Evolutionary conservation across 1,140 invertebrate genomes (phyloP).

Genomic region (Forficula auricularia): DNA sequence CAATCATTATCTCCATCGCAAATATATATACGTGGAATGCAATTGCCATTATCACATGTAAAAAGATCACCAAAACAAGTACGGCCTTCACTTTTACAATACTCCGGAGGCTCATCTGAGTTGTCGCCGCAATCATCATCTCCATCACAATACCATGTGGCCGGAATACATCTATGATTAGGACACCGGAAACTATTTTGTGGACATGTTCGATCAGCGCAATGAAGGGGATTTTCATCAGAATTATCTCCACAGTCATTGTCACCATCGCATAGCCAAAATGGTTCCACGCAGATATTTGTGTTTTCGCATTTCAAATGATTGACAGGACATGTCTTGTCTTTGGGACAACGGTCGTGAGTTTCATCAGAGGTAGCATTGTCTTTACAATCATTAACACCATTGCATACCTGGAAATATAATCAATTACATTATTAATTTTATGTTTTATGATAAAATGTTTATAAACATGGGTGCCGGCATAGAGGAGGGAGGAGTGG

Average conservation of each 20-base stretch:
- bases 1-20: conserved; percentile 95
- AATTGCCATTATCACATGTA: conserved; percentile 92
- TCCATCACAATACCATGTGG: conserved; percentile 83
- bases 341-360: conserved; percentile 64
- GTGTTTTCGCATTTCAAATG: conserved; percentile 83
- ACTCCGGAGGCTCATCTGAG: conserved; percentile 75
- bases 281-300: conserved; percentile 87
- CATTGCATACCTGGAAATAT: conserved; percentile 58
- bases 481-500: too few species aligned
- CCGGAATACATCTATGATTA: conserved; percentile 67
- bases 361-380: conserved; percentile 81
- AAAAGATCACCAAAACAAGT: conserved; percentile 90
- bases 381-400: conserved; percentile 87
- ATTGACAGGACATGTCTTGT: conserved; percentile 69
- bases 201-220: conserved; percentile 72
- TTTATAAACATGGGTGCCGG: too few species aligned
- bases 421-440: conserved; percentile 5
- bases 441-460: too few species aligned
- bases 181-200: conserved; percentile 75
- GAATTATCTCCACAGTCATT: conserved; percentile 93
- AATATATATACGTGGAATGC: conserved; percentile 90
- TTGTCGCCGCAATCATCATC: conserved; percentile 80
- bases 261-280: conserved; percentile 85
- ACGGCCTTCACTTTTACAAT: conserved; percentile 82
- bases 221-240: conserved; percentile 81